Evolutionary conservation across 2,888 invertebrate genomes (phyloP), one percentile per base, ranked within the genome.

Genomic region (Trichopoda pennipes): DNA sequence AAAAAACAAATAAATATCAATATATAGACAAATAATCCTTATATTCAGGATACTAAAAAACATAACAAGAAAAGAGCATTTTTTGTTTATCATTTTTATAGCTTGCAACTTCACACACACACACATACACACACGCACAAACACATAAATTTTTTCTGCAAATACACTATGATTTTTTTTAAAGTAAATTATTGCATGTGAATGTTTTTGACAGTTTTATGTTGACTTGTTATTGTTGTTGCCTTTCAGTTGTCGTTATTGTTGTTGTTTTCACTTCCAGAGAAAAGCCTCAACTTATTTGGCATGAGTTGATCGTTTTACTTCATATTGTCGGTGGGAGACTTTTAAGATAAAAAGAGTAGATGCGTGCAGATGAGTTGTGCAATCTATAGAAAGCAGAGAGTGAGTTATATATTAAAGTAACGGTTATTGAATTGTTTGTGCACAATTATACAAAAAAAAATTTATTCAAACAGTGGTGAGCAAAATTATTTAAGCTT

Each of bases 151-250:
- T 17, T 10, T 28, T 28, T 10, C 12, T 10, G 38, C 19, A 51
- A 23, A 17, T 17, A 44, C 16, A 28, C 63, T 47, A n/a, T 12
- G 19, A 72, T 60, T 51, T 75, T 78, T 82, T 79, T 82, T 72
- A 55, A 82, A 82, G 79, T 82, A 79, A 82, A 79, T 82, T 82
- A 82, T 82, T 75, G 75, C 75, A 72, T 79, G 75, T 66, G 72
- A 68, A 82, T 82, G 82, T 79, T 79, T 79, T 82, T 82, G 82
- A 82, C 82, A 82, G 82, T 82, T 82, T 82, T 79, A 82, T 82
- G 82, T 82, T 72, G 76, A 58, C 53, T 76, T 79, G 68, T 72
- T 66, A 23, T 78, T 64, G 76, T 69, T 68, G 38, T 61, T 77
- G 47, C 55, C 21, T 53, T 51, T 72, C 53, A 53, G 21, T 68